Evolutionary conservation across 2,113 vertebrate genomes (phyloP), one percentile per base, ranked within the genome.

Genomic region (Oryzias curvinotus): DNA sequence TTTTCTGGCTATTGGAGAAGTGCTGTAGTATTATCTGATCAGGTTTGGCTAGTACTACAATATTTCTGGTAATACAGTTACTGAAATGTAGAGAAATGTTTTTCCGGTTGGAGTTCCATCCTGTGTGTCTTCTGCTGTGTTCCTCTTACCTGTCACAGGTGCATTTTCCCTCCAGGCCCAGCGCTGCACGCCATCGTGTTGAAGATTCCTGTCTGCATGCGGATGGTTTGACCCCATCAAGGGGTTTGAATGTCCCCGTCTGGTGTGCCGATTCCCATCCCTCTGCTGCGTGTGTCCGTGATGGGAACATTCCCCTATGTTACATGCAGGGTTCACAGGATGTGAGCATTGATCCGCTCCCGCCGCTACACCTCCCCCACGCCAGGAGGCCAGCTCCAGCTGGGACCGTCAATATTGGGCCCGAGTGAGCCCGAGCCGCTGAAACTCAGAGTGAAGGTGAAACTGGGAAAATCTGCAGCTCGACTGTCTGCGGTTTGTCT

Each of bases 271-370:
- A 36, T 82, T 60, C 63, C 52, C 65, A 60, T 85, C 55, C 54
- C 55, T 65, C 19, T 52, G 49, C 49, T 52, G 1, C 73, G 64
- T 55, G 53, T 57, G 73, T 60, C n/a, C 15, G 46, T 52, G 57
- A 49, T 58, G 54, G 46, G 57, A 80, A 53, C 72, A 52, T 72
- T 71, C 71, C 82, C 53, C 76, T 55, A 68, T 85, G 84, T 81
- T 84, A 78, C 82, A 87, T 84, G 81, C 67, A 74, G 78, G 69
- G 84, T 86, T 89, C 80, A 90, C 88, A 89, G 81, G 59, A 84
- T 89, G 83, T 89, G 88, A 47, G 0, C 78, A 94, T 93, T 84
- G 90, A 94, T 94, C 83, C 77, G 71, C 84, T 89, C 79, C 74
- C 54, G 81, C 87, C 87, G 79, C 86, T 83, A 91, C 82, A 90